Evolutionary conservation across 2,797 vertebrate genomes (phyloP).

Genomic region (Carduelis carduelis): DNA sequence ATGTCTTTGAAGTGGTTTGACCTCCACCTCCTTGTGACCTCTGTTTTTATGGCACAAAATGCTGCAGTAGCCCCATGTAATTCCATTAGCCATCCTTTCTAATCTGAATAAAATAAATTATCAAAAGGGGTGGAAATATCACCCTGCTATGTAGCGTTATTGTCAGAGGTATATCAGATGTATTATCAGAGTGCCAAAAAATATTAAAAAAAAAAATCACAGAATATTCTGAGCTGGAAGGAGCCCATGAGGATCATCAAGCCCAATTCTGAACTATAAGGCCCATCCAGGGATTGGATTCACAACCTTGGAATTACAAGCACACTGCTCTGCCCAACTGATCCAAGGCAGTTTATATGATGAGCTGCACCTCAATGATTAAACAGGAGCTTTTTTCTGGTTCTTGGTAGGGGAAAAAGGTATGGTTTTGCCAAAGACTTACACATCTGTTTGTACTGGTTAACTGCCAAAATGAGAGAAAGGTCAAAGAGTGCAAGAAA

Average conservation of each 20-base stretch:
- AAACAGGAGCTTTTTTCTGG: neutral
- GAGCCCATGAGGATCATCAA: rapidly evolving
- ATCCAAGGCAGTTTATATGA: neutral
- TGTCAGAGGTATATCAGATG: neutral
- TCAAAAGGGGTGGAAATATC: neutral
- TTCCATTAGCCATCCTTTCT: neutral
- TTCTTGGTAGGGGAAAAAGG: neutral
- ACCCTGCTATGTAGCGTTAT: neutral
- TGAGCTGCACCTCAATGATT: neutral
- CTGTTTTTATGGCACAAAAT: neutral
- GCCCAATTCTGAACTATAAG: too few species aligned
- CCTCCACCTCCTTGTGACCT: neutral
- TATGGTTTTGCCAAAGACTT: neutral
- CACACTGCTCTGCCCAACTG: neutral
- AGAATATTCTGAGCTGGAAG: neutral
- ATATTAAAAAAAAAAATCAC: too few species aligned
- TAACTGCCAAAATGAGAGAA: neutral
- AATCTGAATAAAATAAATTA: neutral
- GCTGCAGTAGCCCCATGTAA: neutral
- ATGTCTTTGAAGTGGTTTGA: neutral
- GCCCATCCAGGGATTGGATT: too few species aligned
- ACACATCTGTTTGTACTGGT: neutral
- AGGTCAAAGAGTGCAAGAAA: neutral
- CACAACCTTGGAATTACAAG: neutral
- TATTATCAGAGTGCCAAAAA: neutral